Evolutionary conservation across 2,113 vertebrate species (phyloP).

Genomic region (Brachionichthys hirsutus): DNA sequence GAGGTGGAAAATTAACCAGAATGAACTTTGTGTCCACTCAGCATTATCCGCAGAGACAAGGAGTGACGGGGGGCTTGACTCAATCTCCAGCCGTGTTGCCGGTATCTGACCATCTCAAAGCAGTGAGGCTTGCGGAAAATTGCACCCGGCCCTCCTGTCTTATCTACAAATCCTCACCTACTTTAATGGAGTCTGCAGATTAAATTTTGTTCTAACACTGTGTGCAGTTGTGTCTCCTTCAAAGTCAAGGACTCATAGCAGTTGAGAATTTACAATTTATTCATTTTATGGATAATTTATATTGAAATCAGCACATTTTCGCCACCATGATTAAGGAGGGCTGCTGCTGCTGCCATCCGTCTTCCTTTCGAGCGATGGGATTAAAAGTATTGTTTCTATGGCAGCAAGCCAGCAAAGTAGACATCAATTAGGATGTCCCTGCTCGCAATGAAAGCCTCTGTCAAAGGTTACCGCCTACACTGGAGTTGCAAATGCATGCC

Average conservation of each 20-base stretch:
- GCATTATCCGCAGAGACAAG: constrained; percentile 49
- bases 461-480: constrained; percentile 69
- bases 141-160: constrained; percentile 12
- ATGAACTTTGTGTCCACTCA: constrained; percentile 52
- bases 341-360: too few species aligned
- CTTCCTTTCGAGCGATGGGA: background rate
- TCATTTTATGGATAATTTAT: too few species aligned
- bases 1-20: constrained; percentile 66
- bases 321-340: too few species aligned
- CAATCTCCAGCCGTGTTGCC: constrained; percentile 18
- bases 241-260: too few species aligned
- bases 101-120: constrained; percentile 43
- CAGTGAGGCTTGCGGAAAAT: constrained; percentile 35
- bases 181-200: background rate
- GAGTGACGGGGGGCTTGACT: constrained; percentile 27
- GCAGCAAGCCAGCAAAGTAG: constrained; percentile 15
- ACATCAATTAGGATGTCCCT: constrained; percentile 51
- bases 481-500: constrained; percentile 46
- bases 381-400: constrained; percentile 28
- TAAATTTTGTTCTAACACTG: too few species aligned
- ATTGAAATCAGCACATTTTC: background rate
- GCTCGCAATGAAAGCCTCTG: constrained; percentile 44
- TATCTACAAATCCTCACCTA: constrained; percentile 32
- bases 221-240: too few species aligned
- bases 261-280: too few species aligned